Percentiles rank a stretch among this genome's conserved stretches.
Conservation (phyloP, 1,140 invertebrate species). For the Apis mellifera region Amel_HAv3.1 CM009940.2:10763501-10764000, state of each 20-base stretch:
- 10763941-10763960: conserved; percentile 43
- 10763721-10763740: conserved; percentile 16
- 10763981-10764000: conserved; percentile 17
- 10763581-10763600: too few relatives aligned
- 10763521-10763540: too few relatives aligned
- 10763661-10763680: background rate
- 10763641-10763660: background rate
- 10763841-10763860: conserved; percentile 67
- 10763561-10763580: too few relatives aligned
- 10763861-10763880: conserved; percentile 50
- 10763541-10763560: too few relatives aligned
- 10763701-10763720: background rate
- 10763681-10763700: too few relatives aligned
- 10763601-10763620: too few relatives aligned
- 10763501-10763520: too few relatives aligned
- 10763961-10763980: conserved; percentile 15
- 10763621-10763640: too few relatives aligned
- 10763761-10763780: conserved; percentile 65
- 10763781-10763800: conserved; percentile 67
- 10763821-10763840: conserved; percentile 78
- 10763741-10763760: conserved; percentile 45
- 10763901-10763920: conserved; percentile 61
- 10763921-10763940: conserved; percentile 51
- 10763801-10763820: conserved; percentile 29
- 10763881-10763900: conserved; percentile 68